phyloP scores from a whole-genome alignment of 2,113 vertebrate species.

The Glareola pratincola region DNA sequence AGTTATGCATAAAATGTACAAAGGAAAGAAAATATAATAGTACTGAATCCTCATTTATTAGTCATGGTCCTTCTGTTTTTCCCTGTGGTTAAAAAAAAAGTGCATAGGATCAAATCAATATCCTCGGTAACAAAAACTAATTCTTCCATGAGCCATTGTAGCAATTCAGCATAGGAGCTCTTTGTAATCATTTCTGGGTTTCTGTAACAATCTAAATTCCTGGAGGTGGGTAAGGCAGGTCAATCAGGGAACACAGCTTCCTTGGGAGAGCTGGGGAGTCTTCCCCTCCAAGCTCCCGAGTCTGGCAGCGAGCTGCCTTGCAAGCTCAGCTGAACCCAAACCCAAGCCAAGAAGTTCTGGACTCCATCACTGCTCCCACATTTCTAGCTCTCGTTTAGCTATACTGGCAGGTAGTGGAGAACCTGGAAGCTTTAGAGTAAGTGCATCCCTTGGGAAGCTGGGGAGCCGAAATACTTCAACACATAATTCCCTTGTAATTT shows the following conservation, averaged over 20 bases:
- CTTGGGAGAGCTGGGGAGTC: neutral
- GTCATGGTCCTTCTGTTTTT: neutral
- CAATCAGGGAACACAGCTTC: neutral
- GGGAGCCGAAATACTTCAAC: neutral
- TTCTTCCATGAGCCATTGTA: neutral
- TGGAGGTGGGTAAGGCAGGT: neutral
- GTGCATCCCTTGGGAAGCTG: neutral
- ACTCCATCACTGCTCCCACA: neutral
- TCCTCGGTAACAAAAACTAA: neutral
- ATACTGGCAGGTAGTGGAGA: neutral
- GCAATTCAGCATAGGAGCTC: neutral
- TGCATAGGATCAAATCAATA: neutral
- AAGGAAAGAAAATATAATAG: neutral
- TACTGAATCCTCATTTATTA: neutral
- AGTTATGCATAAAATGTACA: neutral
- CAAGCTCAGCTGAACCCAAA: rapidly evolving
- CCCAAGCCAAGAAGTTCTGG: neutral
- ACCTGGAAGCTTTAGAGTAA: neutral
- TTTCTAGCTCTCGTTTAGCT: neutral
- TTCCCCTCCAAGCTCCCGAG: neutral
- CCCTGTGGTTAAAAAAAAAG: neutral
- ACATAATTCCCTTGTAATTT: neutral
- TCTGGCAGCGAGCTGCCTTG: rapidly evolving
- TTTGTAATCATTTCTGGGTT: neutral
- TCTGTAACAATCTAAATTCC: neutral